Percentiles rank a stretch among this genome's conserved stretches.
Conservation (phyloP, 2,797 vertebrate genomes). For the Labroides dimidiatus region DNA sequence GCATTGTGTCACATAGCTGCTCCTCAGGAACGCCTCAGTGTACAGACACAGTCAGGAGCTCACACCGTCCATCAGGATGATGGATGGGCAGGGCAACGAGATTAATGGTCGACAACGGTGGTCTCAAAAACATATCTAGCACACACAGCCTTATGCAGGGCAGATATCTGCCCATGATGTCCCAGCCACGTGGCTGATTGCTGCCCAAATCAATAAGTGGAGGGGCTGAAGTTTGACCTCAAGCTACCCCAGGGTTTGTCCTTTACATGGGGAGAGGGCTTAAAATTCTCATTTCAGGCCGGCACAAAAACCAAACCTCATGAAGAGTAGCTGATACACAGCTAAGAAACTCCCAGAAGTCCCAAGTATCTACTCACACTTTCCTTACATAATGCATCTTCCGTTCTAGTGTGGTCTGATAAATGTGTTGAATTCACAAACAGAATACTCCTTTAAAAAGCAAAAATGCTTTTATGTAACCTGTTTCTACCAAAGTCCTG, state of each 20-base stretch:
- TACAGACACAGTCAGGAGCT: not conserved
- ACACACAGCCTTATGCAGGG: constrained; percentile 10
- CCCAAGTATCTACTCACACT: no score
- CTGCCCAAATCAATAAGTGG: constrained; percentile 63
- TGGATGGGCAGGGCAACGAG: constrained; percentile 32
- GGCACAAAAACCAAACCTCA: no score
- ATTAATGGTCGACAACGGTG: constrained; percentile 51
- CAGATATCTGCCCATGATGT: constrained; percentile 43
- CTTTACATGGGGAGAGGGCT: not conserved
- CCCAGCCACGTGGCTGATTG: constrained; percentile 22
- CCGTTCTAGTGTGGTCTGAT: no score
- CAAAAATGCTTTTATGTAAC: no score
- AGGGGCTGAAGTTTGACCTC: constrained; percentile 66
- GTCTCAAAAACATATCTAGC: constrained; percentile 51
- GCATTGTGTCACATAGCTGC: constrained; percentile 3
- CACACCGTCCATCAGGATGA: constrained; percentile 42
- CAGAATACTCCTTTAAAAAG: no score
- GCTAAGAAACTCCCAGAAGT: no score
- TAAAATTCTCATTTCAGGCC: not conserved
- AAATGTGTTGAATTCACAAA: no score
- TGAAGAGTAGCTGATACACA: no score
- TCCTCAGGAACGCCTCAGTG: constrained; percentile 10
- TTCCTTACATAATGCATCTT: no score
- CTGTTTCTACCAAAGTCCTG: no score
- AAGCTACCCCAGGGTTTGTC: constrained; percentile 39